Percentiles rank a stretch among this genome's conserved stretches.
phyloP scores from a whole-genome alignment of 2,888 invertebrate species.

The Eretmocerus hayati region DNA sequence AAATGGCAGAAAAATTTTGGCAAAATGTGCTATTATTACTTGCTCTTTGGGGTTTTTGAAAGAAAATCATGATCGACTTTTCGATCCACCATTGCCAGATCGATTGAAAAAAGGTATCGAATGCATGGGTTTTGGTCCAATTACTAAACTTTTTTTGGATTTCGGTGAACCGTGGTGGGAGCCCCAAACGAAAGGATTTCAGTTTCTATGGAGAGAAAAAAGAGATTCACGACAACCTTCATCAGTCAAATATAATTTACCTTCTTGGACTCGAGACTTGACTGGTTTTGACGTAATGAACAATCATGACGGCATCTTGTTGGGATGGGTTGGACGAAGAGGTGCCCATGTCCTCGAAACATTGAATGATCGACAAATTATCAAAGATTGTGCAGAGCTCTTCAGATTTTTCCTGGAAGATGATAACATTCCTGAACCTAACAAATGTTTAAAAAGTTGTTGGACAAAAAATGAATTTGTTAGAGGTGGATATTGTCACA shows the following conservation, averaged over 20 bases:
- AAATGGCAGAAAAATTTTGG: slow-evolving; percentile 31
- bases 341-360: slow-evolving; percentile 56
- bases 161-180: slow-evolving; percentile 60
- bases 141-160: slow-evolving; percentile 62
- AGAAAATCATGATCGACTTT: slow-evolving; percentile 47
- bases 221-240: slow-evolving; percentile 22
- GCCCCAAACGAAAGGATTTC: slow-evolving; percentile 50
- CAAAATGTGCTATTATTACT: slow-evolving; percentile 58
- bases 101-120: slow-evolving; percentile 48
- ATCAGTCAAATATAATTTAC: slow-evolving; percentile 25
- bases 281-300: slow-evolving; percentile 60
- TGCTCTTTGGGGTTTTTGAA: slow-evolving; percentile 60
- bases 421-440: slow-evolving; percentile 48
- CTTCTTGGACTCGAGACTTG: slow-evolving; percentile 54
- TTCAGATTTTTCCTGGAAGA: slow-evolving; percentile 50
- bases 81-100: slow-evolving; percentile 53
- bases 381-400: slow-evolving; percentile 49
- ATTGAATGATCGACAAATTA: slow-evolving; percentile 49
- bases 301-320: slow-evolving; percentile 47
- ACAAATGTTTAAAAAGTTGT: slow-evolving; percentile 47
- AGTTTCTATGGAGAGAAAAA: slow-evolving; percentile 51
- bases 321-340: slow-evolving; percentile 61
- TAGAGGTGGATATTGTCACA: slow-evolving; percentile 56
- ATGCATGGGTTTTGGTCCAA: slow-evolving; percentile 57
- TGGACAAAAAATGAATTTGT: slow-evolving; percentile 55